phyloP scores from a whole-genome alignment of 2,888 invertebrate genomes.

The Lapara coniferarum region DNA sequence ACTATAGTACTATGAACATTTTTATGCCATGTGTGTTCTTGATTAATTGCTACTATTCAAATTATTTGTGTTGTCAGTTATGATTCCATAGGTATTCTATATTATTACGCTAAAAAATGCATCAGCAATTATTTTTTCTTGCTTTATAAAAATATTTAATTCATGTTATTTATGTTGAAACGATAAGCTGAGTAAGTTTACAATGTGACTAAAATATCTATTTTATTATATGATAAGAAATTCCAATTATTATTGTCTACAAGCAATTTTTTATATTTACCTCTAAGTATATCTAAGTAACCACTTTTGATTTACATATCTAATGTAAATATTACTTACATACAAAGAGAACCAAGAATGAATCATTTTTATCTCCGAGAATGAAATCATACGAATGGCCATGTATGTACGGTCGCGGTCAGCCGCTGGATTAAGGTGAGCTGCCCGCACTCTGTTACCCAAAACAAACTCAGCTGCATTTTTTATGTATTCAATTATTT shows the following conservation, averaged over 20 bases:
- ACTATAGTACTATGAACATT: no score
- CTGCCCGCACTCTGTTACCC: not conserved
- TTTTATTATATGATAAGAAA: not conserved
- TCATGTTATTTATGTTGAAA: no score
- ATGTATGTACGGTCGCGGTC: not conserved
- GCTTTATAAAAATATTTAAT: no score
- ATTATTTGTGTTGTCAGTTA: no score
- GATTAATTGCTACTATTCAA: no score
- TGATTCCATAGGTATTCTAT: no score
- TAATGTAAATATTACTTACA: not conserved
- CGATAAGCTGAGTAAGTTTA: no score
- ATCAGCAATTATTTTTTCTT: no score
- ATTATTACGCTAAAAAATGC: no score
- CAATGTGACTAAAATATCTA: not conserved
- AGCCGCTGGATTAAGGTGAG: not conserved
- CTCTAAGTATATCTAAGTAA: not conserved
- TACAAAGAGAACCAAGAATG: not conserved
- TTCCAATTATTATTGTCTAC: not conserved
- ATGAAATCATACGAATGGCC: conserved; percentile 14
- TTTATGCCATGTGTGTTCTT: no score
- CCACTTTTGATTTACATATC: not conserved
- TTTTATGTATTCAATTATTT: not conserved
- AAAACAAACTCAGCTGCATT: not conserved
- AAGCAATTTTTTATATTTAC: not conserved
- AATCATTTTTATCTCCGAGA: conserved; percentile 11